Base-by-base conservation (phyloP, 1,140 invertebrate species). In the Asobara japonica region DNA sequence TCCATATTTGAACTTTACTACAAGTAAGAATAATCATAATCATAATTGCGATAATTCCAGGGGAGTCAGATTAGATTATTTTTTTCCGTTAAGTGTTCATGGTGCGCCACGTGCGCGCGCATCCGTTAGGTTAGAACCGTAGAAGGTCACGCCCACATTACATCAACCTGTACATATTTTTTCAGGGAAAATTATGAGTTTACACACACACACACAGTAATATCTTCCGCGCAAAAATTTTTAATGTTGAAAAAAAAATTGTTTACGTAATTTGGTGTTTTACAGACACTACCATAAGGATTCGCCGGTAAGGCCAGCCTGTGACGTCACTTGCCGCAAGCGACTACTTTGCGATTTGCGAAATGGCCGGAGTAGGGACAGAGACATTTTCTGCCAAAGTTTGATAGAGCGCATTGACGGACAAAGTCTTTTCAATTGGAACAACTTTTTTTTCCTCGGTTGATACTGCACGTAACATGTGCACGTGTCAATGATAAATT, bases 1-100 rank as follows among this genome's bases (percentile, higher is more conserved):
- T 91, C 92, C 36, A 82, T 96, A 0, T 98, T 97, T 81, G 93
- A 96, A 84, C 87, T 94, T 69, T 97, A 96, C 87, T 95, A 95
- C 85, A 96, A 95, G 95, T 97, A 89, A 87, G 85, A 80, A 22
- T 31, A n/a, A 7, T 13, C n/a, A n/a, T n/a, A n/a, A n/a, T n/a
- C n/a, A n/a, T n/a, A n/a, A n/a, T n/a, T n/a, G n/a, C n/a, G n/a
- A n/a, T n/a, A n/a, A n/a, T n/a, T n/a, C n/a, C n/a, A n/a, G n/a
- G n/a, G n/a, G n/a, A n/a, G n/a, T n/a, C n/a, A 51, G 64, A 66
- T 51, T 48, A 20, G 0, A 33, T 22, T n/a, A 61, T 80, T 11
- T n/a, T n/a, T n/a, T n/a, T n/a, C n/a, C n/a, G n/a, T n/a, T n/a
- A n/a, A n/a, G n/a, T n/a, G n/a, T n/a, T n/a, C n/a, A n/a, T n/a